Conservation (phyloP, 2,888 invertebrate genomes). For the Xanthorhoe designata region DNA sequence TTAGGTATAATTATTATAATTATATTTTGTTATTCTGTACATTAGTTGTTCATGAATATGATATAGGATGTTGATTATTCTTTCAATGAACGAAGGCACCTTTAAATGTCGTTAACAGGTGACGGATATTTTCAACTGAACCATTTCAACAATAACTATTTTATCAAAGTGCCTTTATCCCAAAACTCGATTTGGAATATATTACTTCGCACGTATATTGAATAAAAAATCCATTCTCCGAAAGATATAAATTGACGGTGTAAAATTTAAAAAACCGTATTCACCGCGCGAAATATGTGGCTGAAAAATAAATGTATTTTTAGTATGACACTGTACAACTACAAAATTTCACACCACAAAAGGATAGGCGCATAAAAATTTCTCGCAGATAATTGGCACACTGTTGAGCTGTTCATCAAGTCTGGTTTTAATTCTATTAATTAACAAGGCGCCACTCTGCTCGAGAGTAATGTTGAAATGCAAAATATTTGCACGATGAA, state of each 20-base stretch:
- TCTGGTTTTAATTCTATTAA: slow-evolving; percentile 70
- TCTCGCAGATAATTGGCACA: slow-evolving; percentile 54
- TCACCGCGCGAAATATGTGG: slow-evolving; percentile 13
- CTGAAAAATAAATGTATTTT: slow-evolving; percentile 15
- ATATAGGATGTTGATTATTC: too few relatives aligned
- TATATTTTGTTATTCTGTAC: too few relatives aligned
- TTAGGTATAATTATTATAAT: too few relatives aligned
- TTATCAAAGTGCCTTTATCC: not conserved
- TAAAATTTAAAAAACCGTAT: slow-evolving; percentile 4
- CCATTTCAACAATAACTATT: not conserved
- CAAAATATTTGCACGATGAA: slow-evolving; percentile 66
- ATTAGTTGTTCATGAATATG: too few relatives aligned
- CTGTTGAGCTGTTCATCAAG: slow-evolving; percentile 62
- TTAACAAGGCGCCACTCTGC: slow-evolving; percentile 65
- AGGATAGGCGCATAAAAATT: slow-evolving; percentile 35
- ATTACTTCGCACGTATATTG: slow-evolving; percentile 11
- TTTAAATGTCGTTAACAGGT: too few relatives aligned
- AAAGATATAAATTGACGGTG: slow-evolving; percentile 12
- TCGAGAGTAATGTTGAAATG: slow-evolving; percentile 65
- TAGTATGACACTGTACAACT: slow-evolving; percentile 4
- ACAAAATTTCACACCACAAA: slow-evolving; percentile 18
- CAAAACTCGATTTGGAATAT: slow-evolving; percentile 7
- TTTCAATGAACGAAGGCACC: too few relatives aligned
- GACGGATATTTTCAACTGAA: too few relatives aligned
- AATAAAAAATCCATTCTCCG: slow-evolving; percentile 18